A percentile compares a stretch with the other conserved stretches of the same genome.
These are phyloP conservation scores for Aplocera efformata DNA, from an alignment of 2,888 invertebrate species.

Conservation along the genomic window DNA sequence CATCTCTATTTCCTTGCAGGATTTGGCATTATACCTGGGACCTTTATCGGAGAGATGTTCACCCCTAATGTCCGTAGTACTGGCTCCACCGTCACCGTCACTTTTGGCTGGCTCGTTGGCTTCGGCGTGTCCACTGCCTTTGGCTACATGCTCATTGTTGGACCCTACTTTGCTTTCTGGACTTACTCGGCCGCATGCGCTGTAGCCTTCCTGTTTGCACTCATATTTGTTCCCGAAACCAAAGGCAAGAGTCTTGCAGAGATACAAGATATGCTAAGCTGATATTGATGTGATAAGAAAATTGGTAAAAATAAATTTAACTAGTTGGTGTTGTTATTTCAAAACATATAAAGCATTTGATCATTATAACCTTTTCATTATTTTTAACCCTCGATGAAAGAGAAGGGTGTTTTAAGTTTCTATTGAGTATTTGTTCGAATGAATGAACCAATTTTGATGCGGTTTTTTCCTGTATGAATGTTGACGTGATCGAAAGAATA, in stretches of 20 bases:
- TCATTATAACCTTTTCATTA: no score
- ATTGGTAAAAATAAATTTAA: no score
- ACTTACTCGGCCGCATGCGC: conserved; percentile 31
- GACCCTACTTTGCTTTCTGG: conserved; percentile 35
- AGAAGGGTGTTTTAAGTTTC: no score
- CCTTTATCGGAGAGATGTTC: conserved; percentile 45
- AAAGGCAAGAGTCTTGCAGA: conserved; percentile 40
- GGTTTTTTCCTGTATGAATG: no score
- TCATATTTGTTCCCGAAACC: conserved; percentile 42
- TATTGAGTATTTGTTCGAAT: no score
- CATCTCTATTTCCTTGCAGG: conserved; percentile 31
- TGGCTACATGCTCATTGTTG: conserved; percentile 31
- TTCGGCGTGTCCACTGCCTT: conserved; percentile 35
- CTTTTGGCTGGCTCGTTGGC: conserved; percentile 33
- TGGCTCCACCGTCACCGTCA: conserved; percentile 33
- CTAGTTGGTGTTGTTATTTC: no score
- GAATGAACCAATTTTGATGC: no score
- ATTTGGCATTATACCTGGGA: conserved; percentile 39
- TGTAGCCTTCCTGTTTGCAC: conserved; percentile 31
- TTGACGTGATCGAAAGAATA: no score
- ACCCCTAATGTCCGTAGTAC: conserved; percentile 37
- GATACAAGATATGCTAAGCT: conserved; percentile 38
- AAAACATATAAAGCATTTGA: no score
- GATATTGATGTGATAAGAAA: conserved; percentile 11
- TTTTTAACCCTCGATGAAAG: no score